Evolutionary conservation across 1,140 invertebrate genomes (phyloP).

Genomic region (Drosophila triauraria): DNA sequence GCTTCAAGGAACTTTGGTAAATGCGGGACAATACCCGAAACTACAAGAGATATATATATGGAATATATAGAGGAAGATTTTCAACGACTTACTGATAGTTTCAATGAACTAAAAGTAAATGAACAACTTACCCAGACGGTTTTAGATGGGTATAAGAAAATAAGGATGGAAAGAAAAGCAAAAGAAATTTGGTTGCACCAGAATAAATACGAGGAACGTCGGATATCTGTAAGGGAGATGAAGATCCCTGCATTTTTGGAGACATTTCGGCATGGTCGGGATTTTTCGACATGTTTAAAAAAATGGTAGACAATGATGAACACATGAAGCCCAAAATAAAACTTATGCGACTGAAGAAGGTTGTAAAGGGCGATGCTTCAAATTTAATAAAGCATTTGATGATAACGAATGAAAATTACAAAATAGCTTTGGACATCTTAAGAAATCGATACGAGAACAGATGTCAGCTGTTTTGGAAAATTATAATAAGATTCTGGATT

Average conservation of each 20-base stretch:
- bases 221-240: no score
- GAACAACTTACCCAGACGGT: neutral
- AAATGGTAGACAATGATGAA: neutral
- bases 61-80: neutral
- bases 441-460: neutral
- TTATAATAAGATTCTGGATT: neutral
- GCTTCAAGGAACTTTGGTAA: neutral
- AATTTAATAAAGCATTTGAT: no score
- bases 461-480: neutral
- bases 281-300: neutral
- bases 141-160: neutral
- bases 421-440: neutral
- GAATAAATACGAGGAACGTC: no score
- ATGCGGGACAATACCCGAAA: neutral
- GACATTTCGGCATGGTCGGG: neutral
- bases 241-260: neutral
- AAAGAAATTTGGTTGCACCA: no score
- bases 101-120: neutral
- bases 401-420: neutral
- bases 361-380: neutral
- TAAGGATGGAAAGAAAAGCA: neutral
- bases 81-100: neutral
- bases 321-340: neutral
- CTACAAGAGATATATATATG: neutral
- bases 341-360: neutral